These are phyloP conservation scores for Alcedo quadribrachys DNA, from an alignment of 2,797 vertebrate genomes.

Conservation along the genomic window DNA sequence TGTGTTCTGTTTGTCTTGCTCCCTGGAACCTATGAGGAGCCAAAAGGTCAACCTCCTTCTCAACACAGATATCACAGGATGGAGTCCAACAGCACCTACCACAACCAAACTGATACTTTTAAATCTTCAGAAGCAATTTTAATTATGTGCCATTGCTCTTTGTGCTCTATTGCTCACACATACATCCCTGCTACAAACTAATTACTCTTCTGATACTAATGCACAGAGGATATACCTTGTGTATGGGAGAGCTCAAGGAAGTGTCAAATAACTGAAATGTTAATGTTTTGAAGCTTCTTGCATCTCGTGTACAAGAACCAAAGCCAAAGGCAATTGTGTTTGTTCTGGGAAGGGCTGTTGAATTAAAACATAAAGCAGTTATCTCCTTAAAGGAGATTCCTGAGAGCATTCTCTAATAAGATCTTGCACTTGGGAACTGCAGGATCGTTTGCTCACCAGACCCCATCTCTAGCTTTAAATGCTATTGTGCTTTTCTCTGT, in stretches of 20 bases:
- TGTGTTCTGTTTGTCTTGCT: background rate
- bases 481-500: background rate
- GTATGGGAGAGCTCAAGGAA: background rate
- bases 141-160: background rate
- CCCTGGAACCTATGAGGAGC: background rate
- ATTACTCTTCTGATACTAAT: background rate
- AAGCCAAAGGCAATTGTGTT: background rate
- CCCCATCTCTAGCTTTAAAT: background rate
- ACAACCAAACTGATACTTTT: background rate
- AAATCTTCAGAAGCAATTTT: background rate
- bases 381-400: background rate
- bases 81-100: background rate
- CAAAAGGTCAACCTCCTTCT: background rate
- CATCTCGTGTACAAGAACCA: background rate
- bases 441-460: accelerated
- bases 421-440: background rate
- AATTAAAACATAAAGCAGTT: background rate
- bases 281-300: background rate
- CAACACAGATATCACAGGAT: background rate
- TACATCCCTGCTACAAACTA: background rate
- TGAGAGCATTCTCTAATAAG: background rate
- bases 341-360: background rate
- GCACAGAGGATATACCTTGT: accelerated
- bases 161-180: background rate
- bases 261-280: background rate